Base-by-base conservation (phyloP, 2,113 vertebrate species). In the Takifugu bimaculatus region DNA sequence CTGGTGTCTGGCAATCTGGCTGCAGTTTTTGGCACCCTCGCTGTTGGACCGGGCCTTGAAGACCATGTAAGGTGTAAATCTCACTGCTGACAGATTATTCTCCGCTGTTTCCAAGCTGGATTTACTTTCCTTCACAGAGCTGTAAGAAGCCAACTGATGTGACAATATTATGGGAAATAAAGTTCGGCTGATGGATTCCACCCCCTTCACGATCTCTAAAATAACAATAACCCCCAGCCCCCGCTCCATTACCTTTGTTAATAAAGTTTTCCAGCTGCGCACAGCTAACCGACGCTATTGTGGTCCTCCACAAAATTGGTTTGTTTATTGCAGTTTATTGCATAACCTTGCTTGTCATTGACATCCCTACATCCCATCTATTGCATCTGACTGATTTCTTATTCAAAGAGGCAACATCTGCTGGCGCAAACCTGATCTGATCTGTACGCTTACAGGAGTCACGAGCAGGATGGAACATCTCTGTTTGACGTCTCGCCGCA, bases 11-110 rank as follows among this genome's bases (percentile, higher is more conserved):
- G 72, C 71, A 70, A 70, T 68, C 81, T 83, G 79, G 62, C 66
- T 68, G 26, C 13, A 60, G 51, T 72, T 80, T 65, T 69, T 78
- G 80, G 80, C 80, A 80, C 67, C 70, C 52, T 61, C 6, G 10
- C 70, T 62, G 69, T 81, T 60, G 1, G 70, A 71, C 54, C 60
- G 56, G 71, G 64, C 77, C 72, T 81, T 79, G 63, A 82, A 78
- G 74, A 77, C 65, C 66, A 80, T 81, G 81, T 86, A 75, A 81
- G 76, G 60, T 68, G 70, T 84, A 88, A 87, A 85, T 87, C 76
- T 70, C 50, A 49, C 54, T 27, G 60, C 58, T 70, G 79, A 75
- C 80, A 78, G 50, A 59, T 52, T 63, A 69, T 69, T 78, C 70
- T 73, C 42, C 63, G 56, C 63, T 60, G 67, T 77, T 68, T 79